Evolutionary conservation across 2,888 invertebrate genomes (phyloP).

Genomic region (Aromia moschata): DNA sequence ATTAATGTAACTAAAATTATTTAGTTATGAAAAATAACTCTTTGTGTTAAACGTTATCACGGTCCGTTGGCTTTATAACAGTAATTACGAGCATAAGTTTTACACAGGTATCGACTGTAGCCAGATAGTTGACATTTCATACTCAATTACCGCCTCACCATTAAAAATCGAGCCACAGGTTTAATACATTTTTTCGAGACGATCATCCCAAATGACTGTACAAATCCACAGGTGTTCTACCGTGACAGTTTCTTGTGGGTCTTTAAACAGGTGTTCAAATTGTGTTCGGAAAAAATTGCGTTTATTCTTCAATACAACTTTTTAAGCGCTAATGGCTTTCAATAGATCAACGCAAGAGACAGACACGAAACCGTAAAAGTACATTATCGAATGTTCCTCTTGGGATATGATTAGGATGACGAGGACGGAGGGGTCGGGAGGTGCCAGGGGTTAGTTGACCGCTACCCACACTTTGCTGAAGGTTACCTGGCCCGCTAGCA

Average conservation of each 20-base stretch:
- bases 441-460: conserved; percentile 14
- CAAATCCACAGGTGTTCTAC: conserved; percentile 36
- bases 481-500: conserved; percentile 16
- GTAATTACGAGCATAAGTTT: no score
- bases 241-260: conserved; percentile 31
- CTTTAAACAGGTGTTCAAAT: conserved; percentile 34
- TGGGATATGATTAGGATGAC: conserved; percentile 23
- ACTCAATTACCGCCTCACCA: conserved; percentile 6
- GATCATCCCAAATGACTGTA: conserved; percentile 25
- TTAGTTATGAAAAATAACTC: no score
- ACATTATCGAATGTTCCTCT: conserved; percentile 25
- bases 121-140: conserved; percentile 13
- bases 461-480: conserved; percentile 26
- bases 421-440: conserved; percentile 1
- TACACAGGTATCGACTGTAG: conserved; percentile 2
- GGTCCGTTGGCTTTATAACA: no score
- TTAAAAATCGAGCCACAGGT: conserved; percentile 17
- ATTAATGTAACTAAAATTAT: no score
- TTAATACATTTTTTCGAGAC: conserved; percentile 6
- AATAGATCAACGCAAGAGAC: conserved; percentile 11
- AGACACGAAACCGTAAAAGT: conserved; percentile 17
- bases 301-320: conserved; percentile 25
- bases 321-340: conserved; percentile 19
- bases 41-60: no score
- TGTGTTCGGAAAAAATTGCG: conserved; percentile 30